Conservation (phyloP, 2,888 invertebrate genomes). For the Aproaerema taeniolella region DNA sequence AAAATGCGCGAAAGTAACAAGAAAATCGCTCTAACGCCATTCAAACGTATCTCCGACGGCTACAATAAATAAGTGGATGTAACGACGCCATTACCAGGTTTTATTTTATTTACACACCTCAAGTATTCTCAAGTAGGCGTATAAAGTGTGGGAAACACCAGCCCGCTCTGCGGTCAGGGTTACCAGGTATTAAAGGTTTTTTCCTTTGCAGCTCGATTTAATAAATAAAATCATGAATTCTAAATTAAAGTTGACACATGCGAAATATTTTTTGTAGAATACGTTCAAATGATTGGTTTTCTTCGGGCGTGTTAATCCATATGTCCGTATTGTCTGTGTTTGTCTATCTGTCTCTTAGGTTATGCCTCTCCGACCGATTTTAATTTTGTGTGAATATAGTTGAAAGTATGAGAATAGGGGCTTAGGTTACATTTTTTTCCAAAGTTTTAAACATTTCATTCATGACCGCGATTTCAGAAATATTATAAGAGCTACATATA, state of each 20-base stretch:
- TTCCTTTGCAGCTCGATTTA: neutral
- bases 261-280: neutral
- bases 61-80: slow-evolving; percentile 48
- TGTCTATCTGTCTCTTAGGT: too few species aligned
- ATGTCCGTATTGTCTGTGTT: neutral
- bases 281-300: neutral
- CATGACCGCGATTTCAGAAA: too few species aligned
- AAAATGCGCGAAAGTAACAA: too few species aligned
- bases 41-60: slow-evolving; percentile 25
- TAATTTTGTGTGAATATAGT: too few species aligned
- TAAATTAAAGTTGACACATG: neutral
- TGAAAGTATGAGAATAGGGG: too few species aligned
- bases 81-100: slow-evolving; percentile 51
- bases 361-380: too few species aligned
- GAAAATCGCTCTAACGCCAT: neutral
- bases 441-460: too few species aligned
- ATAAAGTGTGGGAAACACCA: slow-evolving; percentile 58
- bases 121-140: slow-evolving; percentile 47
- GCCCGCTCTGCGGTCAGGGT: slow-evolving; percentile 31
- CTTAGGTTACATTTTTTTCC: too few species aligned
- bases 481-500: too few species aligned
- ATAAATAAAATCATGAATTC: neutral
- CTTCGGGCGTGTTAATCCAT: neutral
- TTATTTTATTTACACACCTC: slow-evolving; percentile 63
- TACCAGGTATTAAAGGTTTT: neutral